Base-by-base conservation (phyloP, 2,113 vertebrate genomes). In the Balaeniceps rex region DNA sequence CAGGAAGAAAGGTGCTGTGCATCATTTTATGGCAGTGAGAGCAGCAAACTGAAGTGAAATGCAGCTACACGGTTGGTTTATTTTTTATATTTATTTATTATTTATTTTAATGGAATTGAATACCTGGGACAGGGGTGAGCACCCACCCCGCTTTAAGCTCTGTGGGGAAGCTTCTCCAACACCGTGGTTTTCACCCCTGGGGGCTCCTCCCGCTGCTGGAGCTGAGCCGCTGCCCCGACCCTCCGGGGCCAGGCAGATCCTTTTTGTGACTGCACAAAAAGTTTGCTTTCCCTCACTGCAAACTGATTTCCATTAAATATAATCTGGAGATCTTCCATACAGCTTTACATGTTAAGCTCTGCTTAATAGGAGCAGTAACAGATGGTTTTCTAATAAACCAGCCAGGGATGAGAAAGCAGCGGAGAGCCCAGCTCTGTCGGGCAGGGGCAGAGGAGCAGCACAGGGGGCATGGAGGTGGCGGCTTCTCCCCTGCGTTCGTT, bases 401-500 rank as follows among this genome's bases (percentile, higher is more conserved):
- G 38, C 57, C 83, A 52, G 70, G 26, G 44, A 69, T 66, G 60
- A 66, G 70, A 71, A 0, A 40, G 47, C 14, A 54, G 47, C 1
- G 0, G 51, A 74, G 51, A 76, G 76, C 16, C 7, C 40, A 7
- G 46, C 55, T 38, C 17, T n/a, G 55, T 47, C 0, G 15, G 65
- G 28, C 38, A 34, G 54, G 28, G 47, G 18, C 78, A 69, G 40
- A 71, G 71, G 23, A 49, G 60, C 52, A 63, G 47, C 46, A 21
- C 0, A 3, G 22, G 16, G 7, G 11, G 22, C 21, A 40, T 3
- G 0, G 49, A 15, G 9, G 51, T 8, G 31, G 15, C n/a, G 55
- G 34, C 44, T 54, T 26, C 40, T 82, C 40, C 25, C 26, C 26
- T 0, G 0, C 28, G 49, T 81, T 46, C 0, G 0, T 40, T 77